Evolutionary conservation across 2,888 invertebrate species (phyloP), one percentile per base, ranked within the genome.

Genomic region (Boloria selene): DNA sequence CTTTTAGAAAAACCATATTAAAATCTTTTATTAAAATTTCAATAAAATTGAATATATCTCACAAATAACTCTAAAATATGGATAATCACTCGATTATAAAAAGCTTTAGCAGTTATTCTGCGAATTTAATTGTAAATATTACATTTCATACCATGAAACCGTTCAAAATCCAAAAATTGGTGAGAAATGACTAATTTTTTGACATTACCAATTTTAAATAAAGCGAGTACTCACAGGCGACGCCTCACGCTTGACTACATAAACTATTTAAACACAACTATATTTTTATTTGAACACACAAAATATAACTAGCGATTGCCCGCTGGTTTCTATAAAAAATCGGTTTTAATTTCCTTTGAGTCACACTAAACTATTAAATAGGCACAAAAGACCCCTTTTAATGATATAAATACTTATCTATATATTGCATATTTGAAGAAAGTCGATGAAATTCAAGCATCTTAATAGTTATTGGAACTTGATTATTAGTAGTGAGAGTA

Each of bases 191-290:
- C 52, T 0, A 55, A 53, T 18, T 42, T 18, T 42, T 17, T 22
- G 22, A 22, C 7, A 54, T 17, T 13, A 56, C 55, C 42, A 16
- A 4, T 38, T 6, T 22, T 22, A 6, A 55, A 42, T 14, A 7
- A 55, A 44, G 3, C 22, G 18, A 55, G 42, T 42, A 26, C 31
- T 53, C n/a, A n/a, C 13, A 42, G 13, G 18, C 14, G 18, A 13
- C 4, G 14, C 3, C n/a, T 7, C n/a, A 18, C 22, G 14, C 14
- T 44, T 54, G 3, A 58, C 53, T 64, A 49, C 60, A 70, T 69
- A 73, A 68, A 70, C 68, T 71, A 65, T 70, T 50, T 26, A 67
- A 70, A 69, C 70, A 68, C 64, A 65, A 68, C 65, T 59, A 22
- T 63, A 53, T 68, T 62, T 61, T 52, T 63, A 68, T 58, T 62